Conservation (phyloP, 2,113 vertebrate species). For the Zosterops borbonicus region DNA sequence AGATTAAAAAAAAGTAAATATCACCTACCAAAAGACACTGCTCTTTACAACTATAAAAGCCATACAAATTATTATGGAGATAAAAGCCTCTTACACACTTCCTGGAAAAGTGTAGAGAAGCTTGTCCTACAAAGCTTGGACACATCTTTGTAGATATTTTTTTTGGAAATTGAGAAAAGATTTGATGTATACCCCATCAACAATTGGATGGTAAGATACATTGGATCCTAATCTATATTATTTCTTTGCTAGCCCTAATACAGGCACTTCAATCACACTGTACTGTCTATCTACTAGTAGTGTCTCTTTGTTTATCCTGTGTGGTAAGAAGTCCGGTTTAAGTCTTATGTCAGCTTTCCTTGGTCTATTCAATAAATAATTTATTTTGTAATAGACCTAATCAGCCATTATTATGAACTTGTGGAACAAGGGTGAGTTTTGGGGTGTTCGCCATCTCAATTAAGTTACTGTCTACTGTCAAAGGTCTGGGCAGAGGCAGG, state of each 20-base stretch:
- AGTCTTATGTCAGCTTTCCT: neutral
- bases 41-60: neutral
- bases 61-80: neutral
- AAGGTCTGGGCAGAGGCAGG: neutral
- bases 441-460: neutral
- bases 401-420: neutral
- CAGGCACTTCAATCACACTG: neutral
- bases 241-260: neutral
- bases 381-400: neutral
- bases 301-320: neutral
- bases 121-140: neutral
- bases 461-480: too few species aligned
- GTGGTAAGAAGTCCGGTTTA: neutral
- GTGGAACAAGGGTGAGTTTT: fast-evolving
- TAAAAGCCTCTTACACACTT: neutral
- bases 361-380: neutral
- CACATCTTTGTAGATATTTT: fast-evolving
- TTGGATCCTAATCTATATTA: neutral
- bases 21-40: neutral
- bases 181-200: neutral
- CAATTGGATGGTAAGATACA: neutral
- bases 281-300: neutral
- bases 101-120: neutral
- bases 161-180: neutral
- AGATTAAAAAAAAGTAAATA: neutral